Evolutionary conservation across 2,888 invertebrate genomes (phyloP).

Genomic region (Synanthedon formicaeformis): DNA sequence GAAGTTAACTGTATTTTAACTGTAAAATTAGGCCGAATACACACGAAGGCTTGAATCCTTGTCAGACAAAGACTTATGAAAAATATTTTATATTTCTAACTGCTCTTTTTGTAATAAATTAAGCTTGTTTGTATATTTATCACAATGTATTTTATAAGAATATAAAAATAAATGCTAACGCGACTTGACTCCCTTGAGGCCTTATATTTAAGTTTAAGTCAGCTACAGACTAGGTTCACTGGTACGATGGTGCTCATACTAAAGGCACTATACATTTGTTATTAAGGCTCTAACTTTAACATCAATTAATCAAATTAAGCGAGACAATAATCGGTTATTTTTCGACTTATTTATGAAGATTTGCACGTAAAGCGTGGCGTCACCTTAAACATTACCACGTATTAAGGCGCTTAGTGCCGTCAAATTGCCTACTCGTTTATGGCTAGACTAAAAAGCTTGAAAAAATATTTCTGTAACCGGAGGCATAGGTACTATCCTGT

Average conservation of each 20-base stretch:
- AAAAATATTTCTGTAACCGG: too few species aligned
- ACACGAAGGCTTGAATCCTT: conserved; percentile 18
- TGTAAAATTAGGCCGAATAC: conserved; percentile 11
- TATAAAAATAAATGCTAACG: conserved; percentile 68
- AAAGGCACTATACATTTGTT: conserved; percentile 44
- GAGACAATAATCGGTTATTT: too few species aligned
- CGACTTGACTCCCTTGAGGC: conserved; percentile 43
- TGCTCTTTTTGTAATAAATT: conserved; percentile 34
- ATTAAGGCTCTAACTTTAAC: too few species aligned
- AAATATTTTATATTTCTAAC: conserved; percentile 16
- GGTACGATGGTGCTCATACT: conserved; percentile 26
- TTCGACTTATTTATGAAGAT: too few species aligned
- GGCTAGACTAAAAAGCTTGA: too few species aligned
- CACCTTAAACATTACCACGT: too few species aligned
- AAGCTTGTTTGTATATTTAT: conserved; percentile 18
- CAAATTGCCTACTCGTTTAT: too few species aligned
- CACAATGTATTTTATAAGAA: conserved; percentile 41
- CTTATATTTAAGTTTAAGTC: conserved; percentile 15
- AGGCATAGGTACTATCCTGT: too few species aligned
- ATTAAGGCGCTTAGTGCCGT: too few species aligned
- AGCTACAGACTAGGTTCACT: conserved; percentile 64
- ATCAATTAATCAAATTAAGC: too few species aligned
- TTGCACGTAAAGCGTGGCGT: too few species aligned
- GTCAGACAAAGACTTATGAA: conserved; percentile 28
- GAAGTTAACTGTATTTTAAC: conserved; percentile 12